phyloP scores from a whole-genome alignment of 2,113 vertebrate genomes.

The Anolis sagrei region DNA sequence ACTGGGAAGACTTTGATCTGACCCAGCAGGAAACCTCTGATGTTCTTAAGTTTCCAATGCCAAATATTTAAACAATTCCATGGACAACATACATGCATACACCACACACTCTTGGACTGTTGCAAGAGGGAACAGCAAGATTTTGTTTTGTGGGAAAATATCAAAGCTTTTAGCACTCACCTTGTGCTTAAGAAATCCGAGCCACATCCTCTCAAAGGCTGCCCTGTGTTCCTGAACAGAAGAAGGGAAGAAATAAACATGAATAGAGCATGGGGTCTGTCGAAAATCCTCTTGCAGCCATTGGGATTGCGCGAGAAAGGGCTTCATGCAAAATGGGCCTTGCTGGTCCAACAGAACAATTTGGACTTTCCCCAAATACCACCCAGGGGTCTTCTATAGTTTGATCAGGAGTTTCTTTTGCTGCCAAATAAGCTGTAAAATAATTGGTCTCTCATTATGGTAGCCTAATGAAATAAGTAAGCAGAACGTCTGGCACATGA shows the following conservation, averaged over 20 bases:
- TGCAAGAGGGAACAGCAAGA: no score
- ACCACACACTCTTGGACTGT: no score
- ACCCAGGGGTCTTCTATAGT: not conserved
- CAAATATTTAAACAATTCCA: no score
- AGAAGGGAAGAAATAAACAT: not conserved
- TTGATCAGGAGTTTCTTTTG: not conserved
- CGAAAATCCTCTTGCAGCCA: not conserved
- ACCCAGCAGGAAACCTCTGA: no score
- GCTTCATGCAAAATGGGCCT: not conserved
- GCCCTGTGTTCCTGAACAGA: slow-evolving; percentile 87
- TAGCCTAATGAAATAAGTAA: no score
- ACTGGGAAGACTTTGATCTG: no score
- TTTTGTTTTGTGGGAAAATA: no score
- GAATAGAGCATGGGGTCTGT: not conserved
- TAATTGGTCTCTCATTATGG: no score
- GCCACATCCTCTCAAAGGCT: slow-evolving; percentile 91
- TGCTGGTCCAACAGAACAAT: not conserved
- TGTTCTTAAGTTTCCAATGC: no score
- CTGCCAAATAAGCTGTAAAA: no score
- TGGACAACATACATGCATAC: no score
- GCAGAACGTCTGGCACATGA: no score
- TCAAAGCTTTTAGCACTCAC: slow-evolving; percentile 66
- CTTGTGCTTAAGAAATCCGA: slow-evolving; percentile 90
- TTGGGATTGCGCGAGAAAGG: not conserved
- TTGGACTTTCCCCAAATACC: not conserved